phyloP scores from a whole-genome alignment of 2,113 vertebrate genomes.

The Melanerpes aurifrons region DNA sequence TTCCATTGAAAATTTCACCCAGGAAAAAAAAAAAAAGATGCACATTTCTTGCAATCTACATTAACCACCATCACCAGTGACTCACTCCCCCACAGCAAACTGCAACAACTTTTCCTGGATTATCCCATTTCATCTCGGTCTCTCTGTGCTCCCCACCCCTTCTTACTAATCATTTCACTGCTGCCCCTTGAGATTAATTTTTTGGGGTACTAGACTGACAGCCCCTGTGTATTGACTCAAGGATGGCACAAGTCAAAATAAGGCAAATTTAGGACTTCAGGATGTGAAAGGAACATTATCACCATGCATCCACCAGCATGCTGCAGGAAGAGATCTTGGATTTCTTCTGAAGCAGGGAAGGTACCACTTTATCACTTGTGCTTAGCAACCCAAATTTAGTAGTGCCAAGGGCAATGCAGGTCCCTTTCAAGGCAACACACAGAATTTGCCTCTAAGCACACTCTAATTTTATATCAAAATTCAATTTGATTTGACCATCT shows the following conservation, averaged over 20 bases:
- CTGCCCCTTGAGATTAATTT: not conserved
- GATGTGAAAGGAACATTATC: not conserved
- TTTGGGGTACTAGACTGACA: not conserved
- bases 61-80: slow-evolving; percentile 15
- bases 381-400: not conserved
- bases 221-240: not conserved
- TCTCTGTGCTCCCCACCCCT: not conserved
- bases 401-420: not conserved
- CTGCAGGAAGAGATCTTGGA: not conserved
- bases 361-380: not conserved
- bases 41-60: not conserved
- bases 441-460: not conserved
- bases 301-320: not conserved
- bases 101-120: slow-evolving; percentile 3
- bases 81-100: slow-evolving; percentile 15
- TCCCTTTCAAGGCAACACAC: not conserved
- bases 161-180: not conserved
- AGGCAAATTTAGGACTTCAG: not conserved
- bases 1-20: not conserved
- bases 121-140: not conserved
- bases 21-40: not conserved
- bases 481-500: not conserved
- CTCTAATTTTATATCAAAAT: not conserved
- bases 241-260: not conserved
- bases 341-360: not conserved